phyloP scores from a whole-genome alignment of 2,113 vertebrate genomes.

The Eulemur rufifrons region DNA sequence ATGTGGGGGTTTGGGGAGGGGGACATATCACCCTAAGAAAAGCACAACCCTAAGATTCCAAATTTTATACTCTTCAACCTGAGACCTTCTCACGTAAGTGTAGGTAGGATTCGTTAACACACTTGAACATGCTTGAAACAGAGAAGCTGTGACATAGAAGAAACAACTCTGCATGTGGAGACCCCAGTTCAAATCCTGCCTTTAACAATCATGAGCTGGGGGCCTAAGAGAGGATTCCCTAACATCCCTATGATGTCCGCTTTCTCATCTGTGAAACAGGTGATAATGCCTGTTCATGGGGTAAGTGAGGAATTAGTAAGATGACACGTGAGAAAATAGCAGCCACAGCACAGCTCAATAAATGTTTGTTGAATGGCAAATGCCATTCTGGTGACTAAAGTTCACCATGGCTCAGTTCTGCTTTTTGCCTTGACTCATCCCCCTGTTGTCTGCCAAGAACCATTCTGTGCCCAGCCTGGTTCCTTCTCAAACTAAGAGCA shows the following conservation, averaged over 20 bases:
- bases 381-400: slow-evolving; percentile 49
- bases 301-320: background rate
- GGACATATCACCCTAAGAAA: background rate
- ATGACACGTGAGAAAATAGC: background rate
- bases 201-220: background rate
- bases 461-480: background rate
- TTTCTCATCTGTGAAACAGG: background rate
- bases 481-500: slow-evolving; percentile 37
- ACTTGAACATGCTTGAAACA: background rate
- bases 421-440: slow-evolving; percentile 54
- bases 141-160: background rate
- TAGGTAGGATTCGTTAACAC: background rate
- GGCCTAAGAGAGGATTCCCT: background rate
- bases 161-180: background rate
- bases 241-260: background rate
- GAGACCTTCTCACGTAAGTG: background rate
- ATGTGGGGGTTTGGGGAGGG: too few species aligned
- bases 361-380: slow-evolving; percentile 57
- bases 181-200: background rate
- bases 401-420: slow-evolving; percentile 4
- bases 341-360: background rate
- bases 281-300: background rate
- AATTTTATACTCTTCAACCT: background rate
- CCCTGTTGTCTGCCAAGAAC: background rate
- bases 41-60: background rate